Conservation (phyloP, 1,140 invertebrate genomes). For the Hirudo medicinalis region DNA sequence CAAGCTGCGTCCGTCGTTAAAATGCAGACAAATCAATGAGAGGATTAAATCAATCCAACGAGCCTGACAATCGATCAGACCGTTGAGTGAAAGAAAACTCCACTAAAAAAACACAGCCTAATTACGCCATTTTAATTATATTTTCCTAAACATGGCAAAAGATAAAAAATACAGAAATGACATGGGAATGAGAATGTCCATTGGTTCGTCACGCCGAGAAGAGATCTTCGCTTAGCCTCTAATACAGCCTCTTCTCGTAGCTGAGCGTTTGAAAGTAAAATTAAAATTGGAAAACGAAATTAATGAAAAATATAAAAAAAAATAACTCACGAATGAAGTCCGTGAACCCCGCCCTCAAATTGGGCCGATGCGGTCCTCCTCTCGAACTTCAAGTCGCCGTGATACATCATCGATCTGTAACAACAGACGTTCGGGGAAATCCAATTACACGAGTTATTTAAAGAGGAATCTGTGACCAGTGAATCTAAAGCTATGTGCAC, state of each 20-base stretch:
- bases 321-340: conserved; percentile 73
- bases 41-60: too few relatives aligned
- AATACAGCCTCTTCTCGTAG: too few relatives aligned
- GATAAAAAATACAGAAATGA: background rate
- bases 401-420: conserved; percentile 14
- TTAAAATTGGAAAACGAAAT: too few relatives aligned
- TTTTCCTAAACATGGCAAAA: too few relatives aligned
- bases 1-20: too few relatives aligned
- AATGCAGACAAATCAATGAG: too few relatives aligned
- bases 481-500: background rate
- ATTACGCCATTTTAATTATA: too few relatives aligned
- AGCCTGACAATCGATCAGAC: too few relatives aligned
- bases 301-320: background rate
- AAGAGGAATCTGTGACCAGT: too few relatives aligned
- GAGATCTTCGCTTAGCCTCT: background rate
- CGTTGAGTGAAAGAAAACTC: too few relatives aligned
- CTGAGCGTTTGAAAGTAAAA: too few relatives aligned
- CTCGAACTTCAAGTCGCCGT: conserved; percentile 17
- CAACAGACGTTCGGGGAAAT: background rate
- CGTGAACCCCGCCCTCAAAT: conserved; percentile 89
- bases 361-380: conserved; percentile 68
- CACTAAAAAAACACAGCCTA: too few relatives aligned
- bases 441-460: background rate
- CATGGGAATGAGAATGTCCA: background rate
- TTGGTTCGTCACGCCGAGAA: background rate